Conservation (phyloP, 2,888 invertebrate genomes). For the Tinea semifulvella region DNA sequence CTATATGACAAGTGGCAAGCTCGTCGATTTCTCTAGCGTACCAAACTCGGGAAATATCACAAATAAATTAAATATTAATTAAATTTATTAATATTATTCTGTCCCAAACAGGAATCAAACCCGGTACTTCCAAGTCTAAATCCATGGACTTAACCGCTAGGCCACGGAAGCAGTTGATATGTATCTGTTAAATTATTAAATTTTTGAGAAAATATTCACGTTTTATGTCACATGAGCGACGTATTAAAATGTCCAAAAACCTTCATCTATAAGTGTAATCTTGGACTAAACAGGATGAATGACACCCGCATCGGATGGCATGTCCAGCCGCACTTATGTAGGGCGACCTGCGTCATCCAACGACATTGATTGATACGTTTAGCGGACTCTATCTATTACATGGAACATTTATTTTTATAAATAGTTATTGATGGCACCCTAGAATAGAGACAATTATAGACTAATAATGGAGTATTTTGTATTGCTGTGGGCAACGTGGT, state of each 20-base stretch:
- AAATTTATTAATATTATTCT: too few species aligned
- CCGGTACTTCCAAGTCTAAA: too few species aligned
- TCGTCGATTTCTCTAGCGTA: too few species aligned
- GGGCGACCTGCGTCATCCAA: conserved; percentile 14
- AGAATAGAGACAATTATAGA: conserved; percentile 1
- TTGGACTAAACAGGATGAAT: conserved; percentile 13
- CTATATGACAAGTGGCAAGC: too few species aligned
- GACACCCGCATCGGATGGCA: conserved; percentile 14
- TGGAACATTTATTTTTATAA: conserved; percentile 12
- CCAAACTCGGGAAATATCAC: too few species aligned
- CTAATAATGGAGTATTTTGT: not conserved
- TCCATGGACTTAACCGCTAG: too few species aligned
- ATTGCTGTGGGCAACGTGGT: too few species aligned
- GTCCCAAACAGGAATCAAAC: too few species aligned
- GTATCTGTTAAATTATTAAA: too few species aligned
- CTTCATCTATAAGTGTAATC: not conserved
- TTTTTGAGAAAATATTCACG: too few species aligned
- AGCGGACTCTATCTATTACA: conserved; percentile 13
- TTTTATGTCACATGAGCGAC: not conserved
- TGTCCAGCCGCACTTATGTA: not conserved
- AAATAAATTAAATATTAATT: too few species aligned
- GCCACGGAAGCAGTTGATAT: too few species aligned
- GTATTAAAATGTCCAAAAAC: not conserved
- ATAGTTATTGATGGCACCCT: conserved; percentile 4
- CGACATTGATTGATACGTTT: conserved; percentile 13